These are phyloP conservation scores for Acinonyx jubatus DNA, from an alignment of 2,113 vertebrate species.

Conservation along the genomic window DNA sequence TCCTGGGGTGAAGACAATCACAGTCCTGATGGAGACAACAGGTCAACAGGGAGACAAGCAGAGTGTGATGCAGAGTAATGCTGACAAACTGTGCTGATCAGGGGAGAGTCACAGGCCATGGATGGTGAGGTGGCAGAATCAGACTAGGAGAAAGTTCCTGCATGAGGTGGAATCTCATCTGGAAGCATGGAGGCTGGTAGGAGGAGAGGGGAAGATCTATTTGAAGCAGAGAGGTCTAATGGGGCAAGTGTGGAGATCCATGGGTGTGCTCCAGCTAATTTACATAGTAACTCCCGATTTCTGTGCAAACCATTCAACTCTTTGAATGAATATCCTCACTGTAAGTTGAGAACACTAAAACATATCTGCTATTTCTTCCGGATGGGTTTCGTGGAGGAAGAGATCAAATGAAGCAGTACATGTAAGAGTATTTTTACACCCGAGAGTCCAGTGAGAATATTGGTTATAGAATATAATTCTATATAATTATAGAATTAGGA, in stretches of 20 bases:
- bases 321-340: neutral
- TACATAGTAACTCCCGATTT: neutral
- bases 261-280: fast-evolving
- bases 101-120: neutral
- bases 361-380: neutral
- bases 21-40: neutral
- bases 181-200: neutral
- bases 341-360: neutral
- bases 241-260: neutral
- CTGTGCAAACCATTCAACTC: neutral
- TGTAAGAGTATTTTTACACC: neutral
- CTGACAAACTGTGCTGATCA: neutral
- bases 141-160: neutral
- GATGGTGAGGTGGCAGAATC: neutral
- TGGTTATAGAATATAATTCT: neutral
- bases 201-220: neutral
- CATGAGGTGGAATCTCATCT: neutral
- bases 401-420: neutral
- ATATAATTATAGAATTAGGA: neutral
- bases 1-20: neutral
- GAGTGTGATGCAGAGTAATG: neutral
- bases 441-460: neutral
- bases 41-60: neutral
- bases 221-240: neutral
- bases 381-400: neutral